Evolutionary conservation across 1,140 invertebrate species (phyloP).

Genomic region (Scaptomyza hsui): DNA sequence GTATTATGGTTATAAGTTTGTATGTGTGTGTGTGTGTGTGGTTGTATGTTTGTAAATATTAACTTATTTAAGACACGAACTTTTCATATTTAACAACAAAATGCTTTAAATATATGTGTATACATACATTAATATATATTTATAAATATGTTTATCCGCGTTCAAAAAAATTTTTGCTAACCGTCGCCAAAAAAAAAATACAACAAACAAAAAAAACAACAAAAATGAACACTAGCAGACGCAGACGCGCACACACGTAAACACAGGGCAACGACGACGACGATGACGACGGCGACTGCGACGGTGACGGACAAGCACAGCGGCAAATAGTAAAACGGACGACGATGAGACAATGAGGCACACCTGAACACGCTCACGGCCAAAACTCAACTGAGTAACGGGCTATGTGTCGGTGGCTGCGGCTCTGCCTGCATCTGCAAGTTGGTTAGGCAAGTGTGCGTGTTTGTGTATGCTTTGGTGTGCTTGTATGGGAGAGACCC

Average conservation of each 20-base stretch:
- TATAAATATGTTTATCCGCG: constrained; percentile 25
- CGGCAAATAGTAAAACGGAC: constrained; percentile 34
- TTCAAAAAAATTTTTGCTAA: constrained; percentile 46
- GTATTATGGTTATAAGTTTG: constrained; percentile 14
- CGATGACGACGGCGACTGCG: constrained; percentile 13
- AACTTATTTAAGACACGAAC: constrained; percentile 20
- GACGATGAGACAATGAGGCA: constrained; percentile 25
- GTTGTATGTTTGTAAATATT: constrained; percentile 1
- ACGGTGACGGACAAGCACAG: constrained; percentile 28
- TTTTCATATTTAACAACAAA: constrained; percentile 24
- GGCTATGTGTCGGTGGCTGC: constrained; percentile 32
- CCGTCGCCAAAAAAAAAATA: constrained; percentile 49
- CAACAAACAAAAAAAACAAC: constrained; percentile 34
- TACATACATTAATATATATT: constrained; percentile 13
- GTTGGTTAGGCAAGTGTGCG: constrained; percentile 16
- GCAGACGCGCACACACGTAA: constrained; percentile 53
- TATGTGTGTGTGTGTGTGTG: constrained; percentile 12
- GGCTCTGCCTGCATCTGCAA: constrained; percentile 48
- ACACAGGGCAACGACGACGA: constrained; percentile 22
- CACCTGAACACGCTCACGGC: constrained; percentile 56
- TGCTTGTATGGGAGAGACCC: constrained; percentile 33
- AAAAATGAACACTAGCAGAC: constrained; percentile 48
- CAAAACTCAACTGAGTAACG: constrained; percentile 58
- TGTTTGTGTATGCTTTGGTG: constrained; percentile 9
- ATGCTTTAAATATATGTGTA: constrained; percentile 12